Conservation (phyloP, 2,888 invertebrate species). For the Lasioglossum pauxillum region DNA sequence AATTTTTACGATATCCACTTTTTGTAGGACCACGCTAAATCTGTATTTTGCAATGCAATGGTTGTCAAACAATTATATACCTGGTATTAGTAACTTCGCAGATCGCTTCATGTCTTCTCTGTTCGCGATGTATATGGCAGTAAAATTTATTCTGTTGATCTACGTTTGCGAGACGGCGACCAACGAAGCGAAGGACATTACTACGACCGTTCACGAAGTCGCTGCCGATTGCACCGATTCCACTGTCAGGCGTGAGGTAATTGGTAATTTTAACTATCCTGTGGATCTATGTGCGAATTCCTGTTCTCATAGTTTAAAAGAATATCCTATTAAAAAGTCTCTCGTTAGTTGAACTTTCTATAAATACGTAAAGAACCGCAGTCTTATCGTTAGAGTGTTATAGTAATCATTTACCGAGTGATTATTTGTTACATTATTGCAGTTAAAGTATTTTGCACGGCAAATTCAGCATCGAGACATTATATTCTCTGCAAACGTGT, state of each 20-base stretch:
- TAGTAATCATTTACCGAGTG: too few relatives aligned
- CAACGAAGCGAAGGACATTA: background rate
- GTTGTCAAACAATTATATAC: background rate
- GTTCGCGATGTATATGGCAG: background rate
- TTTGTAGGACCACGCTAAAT: background rate
- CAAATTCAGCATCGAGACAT: background rate
- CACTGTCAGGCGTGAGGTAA: background rate
- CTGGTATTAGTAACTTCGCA: too few relatives aligned
- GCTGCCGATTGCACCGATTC: background rate
- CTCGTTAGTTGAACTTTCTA: too few relatives aligned
- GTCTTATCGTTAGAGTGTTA: background rate
- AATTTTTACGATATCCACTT: background rate
- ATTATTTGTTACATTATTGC: background rate
- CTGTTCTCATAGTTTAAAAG: too few relatives aligned
- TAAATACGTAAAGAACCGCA: too few relatives aligned
- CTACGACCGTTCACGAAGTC: background rate
- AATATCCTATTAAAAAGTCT: too few relatives aligned
- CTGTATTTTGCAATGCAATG: background rate
- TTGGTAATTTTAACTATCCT: background rate
- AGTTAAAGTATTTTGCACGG: background rate
- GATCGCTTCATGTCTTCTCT: rapidly evolving
- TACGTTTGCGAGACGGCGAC: background rate
- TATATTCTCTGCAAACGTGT: background rate
- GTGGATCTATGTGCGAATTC: background rate
- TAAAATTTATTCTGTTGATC: background rate